Evolutionary conservation across 2,113 vertebrate species (phyloP), one percentile per base, ranked within the genome.

Genomic region (Malurus melanocephalus): DNA sequence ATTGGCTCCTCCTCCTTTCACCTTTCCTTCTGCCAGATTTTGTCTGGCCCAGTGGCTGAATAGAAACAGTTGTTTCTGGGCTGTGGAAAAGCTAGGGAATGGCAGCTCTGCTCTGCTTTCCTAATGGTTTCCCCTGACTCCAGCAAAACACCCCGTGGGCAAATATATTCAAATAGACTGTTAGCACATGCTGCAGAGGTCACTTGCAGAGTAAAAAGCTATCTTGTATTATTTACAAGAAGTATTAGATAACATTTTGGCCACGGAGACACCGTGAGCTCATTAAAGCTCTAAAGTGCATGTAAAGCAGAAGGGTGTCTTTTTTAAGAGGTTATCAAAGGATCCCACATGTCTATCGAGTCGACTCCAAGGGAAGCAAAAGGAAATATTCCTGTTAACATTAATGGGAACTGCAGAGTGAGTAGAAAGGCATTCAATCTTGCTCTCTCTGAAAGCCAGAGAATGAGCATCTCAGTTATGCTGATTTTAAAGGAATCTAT

Each of bases 311-410:
- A 93, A 89, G 73, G 53, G 32, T 93, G 85, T 84, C 77, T 91
- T 88, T 93, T 93, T 84, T 69, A 84, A 93, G 80, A 91, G 77
- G 61, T 90, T 95, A 93, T 91, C 95, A 95, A 91, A 96, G 59
- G 77, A 89, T 89, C 55, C 75, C 81, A 89, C 21, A 53, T 22
- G 42, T 40, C 48, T 88, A 91, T 73, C 73, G 52, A 72, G 59
- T n/a, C 3, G 1, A 57, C 51, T 79, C 33, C 45, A 40, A 62
- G 0, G 18, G 66, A 92, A 93, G 77, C 19, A 81, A 81, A 80
- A 90, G 57, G 61, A 88, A 87, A 84, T 40, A 48, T 48, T 69
- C 62, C 71, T 78, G 59, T 81, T 90, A 91, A 56, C 48, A 55
- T 73, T 87, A 93, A 78, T 59, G 43, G 77, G 55, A 92, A 40